Percentiles rank a stretch among this genome's conserved stretches.
These are phyloP conservation scores for Falco berigora DNA, from an alignment of 2,797 vertebrate species.

Conservation along the genomic window DNA sequence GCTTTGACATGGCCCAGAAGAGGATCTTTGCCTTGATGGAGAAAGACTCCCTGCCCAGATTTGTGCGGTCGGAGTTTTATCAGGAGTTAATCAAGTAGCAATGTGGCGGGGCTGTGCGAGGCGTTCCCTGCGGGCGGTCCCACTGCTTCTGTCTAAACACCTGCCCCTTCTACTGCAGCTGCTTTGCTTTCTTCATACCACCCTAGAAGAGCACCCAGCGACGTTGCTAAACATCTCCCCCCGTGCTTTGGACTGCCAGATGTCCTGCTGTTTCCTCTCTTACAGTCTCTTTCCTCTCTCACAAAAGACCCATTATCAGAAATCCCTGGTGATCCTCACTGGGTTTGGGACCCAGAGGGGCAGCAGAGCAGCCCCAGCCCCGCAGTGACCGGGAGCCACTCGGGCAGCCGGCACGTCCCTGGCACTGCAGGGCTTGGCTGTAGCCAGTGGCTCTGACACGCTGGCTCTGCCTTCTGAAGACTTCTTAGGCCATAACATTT, in stretches of 20 bases:
- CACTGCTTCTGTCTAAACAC: constrained; percentile 3
- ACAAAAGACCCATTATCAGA: not conserved
- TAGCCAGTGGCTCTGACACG: not conserved
- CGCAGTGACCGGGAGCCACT: not conserved
- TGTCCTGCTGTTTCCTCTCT: not conserved
- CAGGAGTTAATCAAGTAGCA: constrained; percentile 87
- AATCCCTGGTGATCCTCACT: not conserved
- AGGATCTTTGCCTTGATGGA: constrained; percentile 93
- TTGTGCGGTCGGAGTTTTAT: constrained; percentile 87
- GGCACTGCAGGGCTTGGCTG: not conserved
- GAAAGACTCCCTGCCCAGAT: constrained; percentile 93
- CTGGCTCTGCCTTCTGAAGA: not conserved
- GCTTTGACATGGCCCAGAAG: constrained; percentile 93
- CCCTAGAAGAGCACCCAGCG: not conserved
- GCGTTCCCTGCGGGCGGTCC: not conserved
- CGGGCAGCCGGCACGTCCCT: not conserved
- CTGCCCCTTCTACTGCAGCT: not conserved
- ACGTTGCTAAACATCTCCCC: not conserved
- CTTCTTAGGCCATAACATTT: too few species aligned
- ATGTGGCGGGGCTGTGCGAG: constrained; percentile 34
- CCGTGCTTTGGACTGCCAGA: not conserved
- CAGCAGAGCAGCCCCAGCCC: not conserved
- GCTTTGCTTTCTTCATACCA: constrained; percentile 17
- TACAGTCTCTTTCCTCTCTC: not conserved
- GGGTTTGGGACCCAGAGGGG: not conserved